phyloP scores from a whole-genome alignment of 2,888 invertebrate species.

The Latheticus oryzae region DNA sequence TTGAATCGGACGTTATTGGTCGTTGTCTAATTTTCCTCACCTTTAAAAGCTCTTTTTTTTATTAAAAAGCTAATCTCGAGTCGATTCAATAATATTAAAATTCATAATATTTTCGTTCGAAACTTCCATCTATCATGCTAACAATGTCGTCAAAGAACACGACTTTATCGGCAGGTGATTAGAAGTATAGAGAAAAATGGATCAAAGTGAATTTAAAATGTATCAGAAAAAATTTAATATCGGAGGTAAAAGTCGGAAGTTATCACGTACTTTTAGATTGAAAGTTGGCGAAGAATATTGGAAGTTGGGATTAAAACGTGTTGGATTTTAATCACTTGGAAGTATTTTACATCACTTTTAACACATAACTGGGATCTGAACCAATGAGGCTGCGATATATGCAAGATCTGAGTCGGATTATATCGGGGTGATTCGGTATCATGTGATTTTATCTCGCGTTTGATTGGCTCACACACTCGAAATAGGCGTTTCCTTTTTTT shows the following conservation, averaged over 20 bases:
- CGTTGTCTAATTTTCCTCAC: too few relatives aligned
- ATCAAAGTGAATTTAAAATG: constrained; percentile 9
- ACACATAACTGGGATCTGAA: constrained; percentile 4
- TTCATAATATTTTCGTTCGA: constrained; percentile 20
- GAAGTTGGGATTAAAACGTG: constrained; percentile 22
- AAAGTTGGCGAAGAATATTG: neutral
- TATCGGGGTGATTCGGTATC: neutral
- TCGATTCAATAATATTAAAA: constrained; percentile 22
- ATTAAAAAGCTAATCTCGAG: too few relatives aligned
- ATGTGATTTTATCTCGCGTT: constrained; percentile 3
- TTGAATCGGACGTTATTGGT: too few relatives aligned
- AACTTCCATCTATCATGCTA: constrained; percentile 26
- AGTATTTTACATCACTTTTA: constrained; percentile 12
- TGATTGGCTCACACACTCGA: too few relatives aligned
- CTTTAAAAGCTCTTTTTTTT: too few relatives aligned
- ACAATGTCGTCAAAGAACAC: constrained; percentile 7
- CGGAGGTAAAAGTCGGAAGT: constrained; percentile 5
- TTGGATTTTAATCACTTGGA: neutral
- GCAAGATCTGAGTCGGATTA: constrained; percentile 1
- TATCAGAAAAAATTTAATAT: constrained; percentile 18
- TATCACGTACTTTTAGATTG: too few relatives aligned
- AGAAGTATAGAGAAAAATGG: too few relatives aligned
- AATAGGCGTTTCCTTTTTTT: too few relatives aligned
- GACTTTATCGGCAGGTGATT: constrained; percentile 11
- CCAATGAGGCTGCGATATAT: constrained; percentile 3